Base-by-base conservation (phyloP, 2,113 vertebrate genomes). In the Pleuronectes platessa region DNA sequence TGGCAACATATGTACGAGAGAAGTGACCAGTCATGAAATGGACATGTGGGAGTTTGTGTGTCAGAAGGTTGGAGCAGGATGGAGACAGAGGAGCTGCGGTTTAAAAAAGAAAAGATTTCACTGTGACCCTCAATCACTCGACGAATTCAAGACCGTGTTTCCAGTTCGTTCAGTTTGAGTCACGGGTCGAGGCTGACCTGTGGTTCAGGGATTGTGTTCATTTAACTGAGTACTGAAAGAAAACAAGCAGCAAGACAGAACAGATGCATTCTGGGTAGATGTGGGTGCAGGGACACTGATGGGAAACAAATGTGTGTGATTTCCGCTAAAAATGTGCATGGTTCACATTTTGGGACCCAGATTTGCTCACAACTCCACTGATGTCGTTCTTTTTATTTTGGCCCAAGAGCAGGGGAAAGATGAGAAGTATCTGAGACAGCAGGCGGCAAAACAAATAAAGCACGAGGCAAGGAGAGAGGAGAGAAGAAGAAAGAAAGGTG, bases 1-100 rank as follows among this genome's bases (percentile, higher is more conserved):
- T 79, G 82, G 24, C 45, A 31, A 37, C 23, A 56, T 13, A n/a
- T 24, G 66, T 35, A 45, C 7, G n/a, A 21, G n/a, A 49, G 21
- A 14, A n/a, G 35, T 72, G 40, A 9, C 15, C 31, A 23, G 17
- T 58, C 35, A 4, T 45, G n/a, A 53, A 35, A 45, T 17, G 42
- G 74, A 26, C 24, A 31, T 24, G 18, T 55, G 35, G 27, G 54
- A 23, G 18, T 45, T 20, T 42, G 58, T 35, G 47, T 24, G 15
- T 21, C 49, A 37, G 21, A 40, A 24, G 35, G 63, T 47, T 15
- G 13, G 5, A 40, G 17, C 1, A 18, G 53, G 37, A 55, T 54
- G 6, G 4, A 68, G 20, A 67, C 45, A 61, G 45, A 54, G n/a
- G 15, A 20, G 23, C 15, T n/a, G 54, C 9, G 35, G 35, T 37